Base-by-base conservation (phyloP, 2,113 vertebrate genomes). In the Tachycineta bicolor region DNA sequence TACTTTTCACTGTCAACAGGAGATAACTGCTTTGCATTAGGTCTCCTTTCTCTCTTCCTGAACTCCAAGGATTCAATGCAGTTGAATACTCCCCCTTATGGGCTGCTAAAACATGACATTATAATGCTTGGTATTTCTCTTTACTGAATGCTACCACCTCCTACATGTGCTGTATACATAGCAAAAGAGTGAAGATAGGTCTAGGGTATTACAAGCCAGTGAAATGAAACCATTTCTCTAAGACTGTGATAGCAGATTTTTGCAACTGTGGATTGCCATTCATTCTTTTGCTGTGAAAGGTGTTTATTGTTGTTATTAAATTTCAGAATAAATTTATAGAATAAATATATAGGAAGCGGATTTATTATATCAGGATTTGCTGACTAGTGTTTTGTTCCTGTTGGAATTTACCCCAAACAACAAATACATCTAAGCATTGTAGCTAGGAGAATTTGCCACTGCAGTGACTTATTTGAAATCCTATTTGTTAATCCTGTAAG, bases 1-100 rank as follows among this genome's bases (percentile, higher is more conserved):
- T 37, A 7, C 37, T 59, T 84, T 34, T 60, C 25, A n/a, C 17
- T 60, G 21, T n/a, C 77, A 68, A 41, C 33, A 88, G 52, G 29
- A 79, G 20, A n/a, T 53, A 47, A 7, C 25, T 2, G 12, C 34
- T 9, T 65, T n/a, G 20, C 28, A 29, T 34, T 52, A 37, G 25
- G 63, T 16, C 17, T 56, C 11, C 26, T 28, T 69, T 83, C 8
- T 78, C 22, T 70, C 2, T 1, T 31, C 26, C 11, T 2, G 12
- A 69, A 7, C 13, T 31, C 12, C 24, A 67, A 70, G 3, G 3
- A 65, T 28, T 44, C 44, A 14, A 44, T 15, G 37, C 7, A 50
- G 77, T 52, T 88, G 75, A 83, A 75, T 64, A 33, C 93, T 86
- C 96, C 95, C 90, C 75, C 92, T 93, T 44, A 90, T 4, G 96